Percentiles rank a stretch among this genome's conserved stretches.
Evolutionary conservation across 1,140 invertebrate genomes (phyloP).

Genomic region (Aleiodes sp.): DNA sequence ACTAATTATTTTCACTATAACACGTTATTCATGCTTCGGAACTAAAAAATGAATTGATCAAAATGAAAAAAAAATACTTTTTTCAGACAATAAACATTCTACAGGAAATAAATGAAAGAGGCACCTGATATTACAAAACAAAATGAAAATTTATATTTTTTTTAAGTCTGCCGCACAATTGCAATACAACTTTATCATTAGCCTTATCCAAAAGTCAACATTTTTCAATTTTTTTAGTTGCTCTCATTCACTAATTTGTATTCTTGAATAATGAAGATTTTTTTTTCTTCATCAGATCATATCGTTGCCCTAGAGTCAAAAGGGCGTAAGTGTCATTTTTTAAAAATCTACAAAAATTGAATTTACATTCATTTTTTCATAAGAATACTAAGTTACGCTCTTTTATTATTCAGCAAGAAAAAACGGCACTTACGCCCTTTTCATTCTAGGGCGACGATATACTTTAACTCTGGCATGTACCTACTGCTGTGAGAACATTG

Average conservation of each 20-base stretch:
- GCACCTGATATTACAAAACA: not conserved
- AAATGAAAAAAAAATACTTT: not conserved
- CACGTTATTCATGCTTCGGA: not conserved
- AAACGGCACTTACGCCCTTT: not conserved
- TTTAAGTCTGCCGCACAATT: not conserved
- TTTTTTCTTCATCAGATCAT: no score
- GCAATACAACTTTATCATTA: not conserved
- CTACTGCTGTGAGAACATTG: not conserved
- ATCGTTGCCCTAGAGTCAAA: no score
- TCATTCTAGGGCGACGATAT: not conserved
- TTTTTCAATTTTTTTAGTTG: not conserved
- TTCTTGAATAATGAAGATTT: no score
- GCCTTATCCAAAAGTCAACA: not conserved
- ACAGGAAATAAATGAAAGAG: conserved; percentile 9
- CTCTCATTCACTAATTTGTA: no score
- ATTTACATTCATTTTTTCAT: not conserved
- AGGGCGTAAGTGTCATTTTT: not conserved
- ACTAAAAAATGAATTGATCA: not conserved
- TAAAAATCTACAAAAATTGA: not conserved
- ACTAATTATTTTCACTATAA: conserved; percentile 15
- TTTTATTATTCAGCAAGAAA: no score
- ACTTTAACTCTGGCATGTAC: conserved; percentile 18
- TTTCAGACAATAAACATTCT: not conserved
- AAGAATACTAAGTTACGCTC: no score
- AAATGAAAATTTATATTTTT: conserved; percentile 15